These are phyloP conservation scores for Scomber colias DNA, from an alignment of 2,113 vertebrate genomes.

Conservation along the genomic window DNA sequence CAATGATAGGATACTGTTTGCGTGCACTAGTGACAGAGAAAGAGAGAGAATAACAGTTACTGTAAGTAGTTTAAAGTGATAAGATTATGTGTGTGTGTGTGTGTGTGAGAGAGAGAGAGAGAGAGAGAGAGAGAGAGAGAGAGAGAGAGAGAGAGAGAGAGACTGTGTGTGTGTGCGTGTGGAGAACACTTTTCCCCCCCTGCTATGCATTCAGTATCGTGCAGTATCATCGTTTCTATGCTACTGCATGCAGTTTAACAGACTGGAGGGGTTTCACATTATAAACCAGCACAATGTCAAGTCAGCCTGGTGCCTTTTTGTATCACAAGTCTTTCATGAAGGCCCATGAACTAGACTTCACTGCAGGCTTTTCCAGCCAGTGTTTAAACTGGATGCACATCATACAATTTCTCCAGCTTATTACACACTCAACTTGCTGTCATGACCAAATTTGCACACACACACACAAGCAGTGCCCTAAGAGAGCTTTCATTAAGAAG, in stretches of 20 bases:
- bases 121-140: no score
- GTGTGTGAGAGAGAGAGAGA: neutral
- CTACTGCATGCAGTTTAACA: neutral
- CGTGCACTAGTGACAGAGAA: neutral
- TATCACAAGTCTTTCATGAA: slow-evolving; percentile 17
- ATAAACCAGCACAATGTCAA: slow-evolving; percentile 17
- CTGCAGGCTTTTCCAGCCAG: slow-evolving; percentile 33
- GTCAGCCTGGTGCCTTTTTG: slow-evolving; percentile 6
- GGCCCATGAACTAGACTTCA: slow-evolving; percentile 26
- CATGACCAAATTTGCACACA: slow-evolving; percentile 23
- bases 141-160: no score
- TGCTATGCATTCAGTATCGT: neutral
- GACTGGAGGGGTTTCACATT: slow-evolving; percentile 19
- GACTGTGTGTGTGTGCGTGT: neutral
- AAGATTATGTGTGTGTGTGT: slow-evolving; percentile 42
- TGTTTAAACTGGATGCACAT: slow-evolving; percentile 52
- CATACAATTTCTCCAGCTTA: slow-evolving; percentile 42
- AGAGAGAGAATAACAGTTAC: slow-evolving; percentile 19
- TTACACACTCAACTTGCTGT: slow-evolving; percentile 50
- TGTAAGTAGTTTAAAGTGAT: slow-evolving; percentile 67
- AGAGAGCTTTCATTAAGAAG: neutral
- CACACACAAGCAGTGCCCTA: neutral
- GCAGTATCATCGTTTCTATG: neutral
- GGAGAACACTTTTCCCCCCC: neutral
- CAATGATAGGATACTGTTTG: slow-evolving; percentile 49